phyloP scores from a whole-genome alignment of 1,140 invertebrate species.

The Melitaea cinxia region DNA sequence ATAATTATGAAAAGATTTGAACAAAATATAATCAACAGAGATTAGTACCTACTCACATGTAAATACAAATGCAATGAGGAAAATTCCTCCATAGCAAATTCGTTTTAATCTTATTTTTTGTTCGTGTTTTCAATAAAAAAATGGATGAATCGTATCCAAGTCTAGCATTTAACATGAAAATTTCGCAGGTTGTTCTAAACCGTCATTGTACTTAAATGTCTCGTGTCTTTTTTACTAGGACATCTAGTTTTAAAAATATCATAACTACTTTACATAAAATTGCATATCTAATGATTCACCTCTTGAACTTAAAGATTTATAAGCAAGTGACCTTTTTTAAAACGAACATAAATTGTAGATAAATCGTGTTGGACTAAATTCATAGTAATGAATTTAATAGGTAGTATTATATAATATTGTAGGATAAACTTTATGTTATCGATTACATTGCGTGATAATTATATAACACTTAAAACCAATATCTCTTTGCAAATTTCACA shows the following conservation, averaged over 20 bases:
- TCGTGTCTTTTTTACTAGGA: neutral
- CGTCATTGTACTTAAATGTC: neutral
- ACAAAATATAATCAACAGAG: no score
- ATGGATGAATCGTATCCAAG: no score
- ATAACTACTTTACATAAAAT: neutral
- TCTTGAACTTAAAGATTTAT: constrained; percentile 25
- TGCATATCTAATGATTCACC: constrained; percentile 6
- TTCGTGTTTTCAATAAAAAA: no score
- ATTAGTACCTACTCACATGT: no score
- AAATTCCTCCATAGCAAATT: no score
- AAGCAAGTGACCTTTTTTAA: constrained; percentile 14
- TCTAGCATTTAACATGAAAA: no score
- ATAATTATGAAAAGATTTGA: neutral
- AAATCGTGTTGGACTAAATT: constrained; percentile 17
- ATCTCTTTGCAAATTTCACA: neutral
- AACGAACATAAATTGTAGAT: constrained; percentile 19
- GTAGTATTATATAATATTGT: constrained; percentile 4
- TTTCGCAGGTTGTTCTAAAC: no score
- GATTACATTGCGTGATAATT: neutral
- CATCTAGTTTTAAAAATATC: neutral
- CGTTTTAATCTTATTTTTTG: no score
- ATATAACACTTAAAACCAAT: neutral
- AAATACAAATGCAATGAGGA: no score
- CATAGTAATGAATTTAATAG: constrained; percentile 11
- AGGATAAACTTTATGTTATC: constrained; percentile 1